A percentile compares a stretch with the other conserved stretches of the same genome.
phyloP scores from a whole-genome alignment of 1,140 invertebrate genomes.

The Proctacanthus coquilletti region DNA sequence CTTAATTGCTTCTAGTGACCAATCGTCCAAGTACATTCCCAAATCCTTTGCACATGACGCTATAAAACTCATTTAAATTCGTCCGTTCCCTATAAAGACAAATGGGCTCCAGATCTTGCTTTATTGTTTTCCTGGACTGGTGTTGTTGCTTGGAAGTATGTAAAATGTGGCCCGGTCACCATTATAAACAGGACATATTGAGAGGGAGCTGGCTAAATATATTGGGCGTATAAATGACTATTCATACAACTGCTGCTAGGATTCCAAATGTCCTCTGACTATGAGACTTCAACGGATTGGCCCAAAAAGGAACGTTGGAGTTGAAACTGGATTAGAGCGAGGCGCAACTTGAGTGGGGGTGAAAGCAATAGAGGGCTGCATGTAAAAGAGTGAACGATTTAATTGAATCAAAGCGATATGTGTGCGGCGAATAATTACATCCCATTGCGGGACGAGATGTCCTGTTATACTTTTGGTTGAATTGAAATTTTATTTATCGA shows the following conservation, averaged over 20 bases:
- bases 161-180: background rate
- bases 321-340: too few species aligned
- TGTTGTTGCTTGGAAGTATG: too few species aligned
- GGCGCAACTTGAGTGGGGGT: too few species aligned
- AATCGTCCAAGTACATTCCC: background rate
- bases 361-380: too few species aligned
- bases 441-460: background rate
- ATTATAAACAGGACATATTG: too few species aligned
- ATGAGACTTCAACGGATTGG: too few species aligned
- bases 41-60: background rate
- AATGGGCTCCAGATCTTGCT: background rate
- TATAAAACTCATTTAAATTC: slow-evolving; percentile 1
- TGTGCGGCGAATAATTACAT: slow-evolving; percentile 1
- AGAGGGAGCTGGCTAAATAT: too few species aligned
- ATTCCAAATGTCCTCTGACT: too few species aligned
- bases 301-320: too few species aligned
- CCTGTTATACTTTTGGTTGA: background rate
- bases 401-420: background rate
- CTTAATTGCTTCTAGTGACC: background rate
- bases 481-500: background rate
- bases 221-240: too few species aligned
- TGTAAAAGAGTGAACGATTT: too few species aligned
- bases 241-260: too few species aligned
- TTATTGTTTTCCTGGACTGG: slow-evolving; percentile 1
- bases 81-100: background rate